A percentile compares a stretch with the other conserved stretches of the same genome.
Conservation (phyloP, 2,797 vertebrate genomes). For the Falco berigora region DNA sequence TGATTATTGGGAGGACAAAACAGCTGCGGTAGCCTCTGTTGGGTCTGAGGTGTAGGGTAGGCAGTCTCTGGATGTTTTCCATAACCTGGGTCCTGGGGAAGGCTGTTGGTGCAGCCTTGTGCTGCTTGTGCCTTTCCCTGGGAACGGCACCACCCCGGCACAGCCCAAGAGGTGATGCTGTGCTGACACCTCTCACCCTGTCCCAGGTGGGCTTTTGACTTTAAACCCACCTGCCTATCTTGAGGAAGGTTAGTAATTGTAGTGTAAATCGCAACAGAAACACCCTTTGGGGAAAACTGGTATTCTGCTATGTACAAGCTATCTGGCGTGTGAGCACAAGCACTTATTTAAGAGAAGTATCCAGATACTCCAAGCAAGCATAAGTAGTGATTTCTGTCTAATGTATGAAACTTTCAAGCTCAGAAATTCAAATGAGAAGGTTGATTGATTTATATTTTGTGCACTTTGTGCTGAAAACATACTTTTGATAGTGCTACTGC, state of each 20-base stretch:
- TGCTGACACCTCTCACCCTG: neutral
- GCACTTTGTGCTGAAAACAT: neutral
- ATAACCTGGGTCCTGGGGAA: rapidly evolving
- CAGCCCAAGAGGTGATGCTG: neutral
- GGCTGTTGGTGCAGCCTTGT: rapidly evolving
- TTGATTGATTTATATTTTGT: neutral
- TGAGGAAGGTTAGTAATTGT: neutral
- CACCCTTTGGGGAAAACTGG: neutral
- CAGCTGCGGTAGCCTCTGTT: neutral
- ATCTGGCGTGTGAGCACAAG: neutral
- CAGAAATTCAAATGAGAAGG: neutral
- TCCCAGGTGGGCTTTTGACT: neutral
- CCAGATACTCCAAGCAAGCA: neutral
- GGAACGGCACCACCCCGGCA: neutral
- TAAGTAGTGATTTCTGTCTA: neutral
- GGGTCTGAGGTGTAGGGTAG: neutral
- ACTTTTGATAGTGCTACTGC: neutral
- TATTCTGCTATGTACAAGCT: neutral
- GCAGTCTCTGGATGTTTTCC: neutral
- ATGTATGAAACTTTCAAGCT: neutral
- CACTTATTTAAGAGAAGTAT: neutral
- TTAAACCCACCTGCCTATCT: neutral
- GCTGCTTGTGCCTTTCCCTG: neutral
- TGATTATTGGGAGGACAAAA: neutral
- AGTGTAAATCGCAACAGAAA: neutral